These are phyloP conservation scores for Cariama cristata DNA, from an alignment of 2,113 vertebrate species.

Conservation along the genomic window DNA sequence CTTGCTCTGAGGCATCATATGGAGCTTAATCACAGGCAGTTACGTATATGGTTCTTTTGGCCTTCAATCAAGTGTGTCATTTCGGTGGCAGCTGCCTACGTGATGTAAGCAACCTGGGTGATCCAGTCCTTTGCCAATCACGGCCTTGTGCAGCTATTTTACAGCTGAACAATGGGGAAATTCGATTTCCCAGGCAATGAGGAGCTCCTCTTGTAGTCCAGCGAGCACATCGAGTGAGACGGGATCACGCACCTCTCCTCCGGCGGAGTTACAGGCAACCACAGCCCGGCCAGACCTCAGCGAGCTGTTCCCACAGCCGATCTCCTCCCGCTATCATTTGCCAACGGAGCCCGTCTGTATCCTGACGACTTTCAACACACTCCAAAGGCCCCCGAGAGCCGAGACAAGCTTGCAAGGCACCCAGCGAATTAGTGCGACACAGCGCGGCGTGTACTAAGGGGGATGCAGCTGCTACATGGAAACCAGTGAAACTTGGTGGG, in stretches of 20 bases:
- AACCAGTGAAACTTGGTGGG: conserved; percentile 43
- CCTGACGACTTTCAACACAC: neutral
- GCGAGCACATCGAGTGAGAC: neutral
- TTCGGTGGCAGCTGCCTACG: conserved; percentile 68
- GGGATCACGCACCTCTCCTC: neutral
- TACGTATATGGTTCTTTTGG: conserved; percentile 69
- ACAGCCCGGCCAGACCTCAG: neutral
- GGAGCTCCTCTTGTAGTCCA: neutral
- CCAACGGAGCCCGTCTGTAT: neutral
- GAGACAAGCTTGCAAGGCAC: neutral
- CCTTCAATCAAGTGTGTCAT: conserved; percentile 69
- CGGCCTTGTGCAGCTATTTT: conserved; percentile 26
- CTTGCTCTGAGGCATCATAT: conserved; percentile 67
- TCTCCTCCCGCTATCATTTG: neutral
- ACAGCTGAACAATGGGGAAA: neutral
- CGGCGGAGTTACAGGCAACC: neutral
- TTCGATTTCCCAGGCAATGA: neutral
- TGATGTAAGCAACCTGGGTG: conserved; percentile 55
- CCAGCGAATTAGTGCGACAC: neutral
- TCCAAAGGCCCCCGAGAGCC: neutral
- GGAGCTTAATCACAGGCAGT: conserved; percentile 68
- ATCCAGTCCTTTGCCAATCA: conserved; percentile 31
- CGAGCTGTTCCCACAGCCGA: neutral
- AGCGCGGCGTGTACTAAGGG: neutral
- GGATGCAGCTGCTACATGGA: neutral